Base-by-base conservation (phyloP, 2,113 vertebrate species). In the Chamaetylas fuelleborni region DNA sequence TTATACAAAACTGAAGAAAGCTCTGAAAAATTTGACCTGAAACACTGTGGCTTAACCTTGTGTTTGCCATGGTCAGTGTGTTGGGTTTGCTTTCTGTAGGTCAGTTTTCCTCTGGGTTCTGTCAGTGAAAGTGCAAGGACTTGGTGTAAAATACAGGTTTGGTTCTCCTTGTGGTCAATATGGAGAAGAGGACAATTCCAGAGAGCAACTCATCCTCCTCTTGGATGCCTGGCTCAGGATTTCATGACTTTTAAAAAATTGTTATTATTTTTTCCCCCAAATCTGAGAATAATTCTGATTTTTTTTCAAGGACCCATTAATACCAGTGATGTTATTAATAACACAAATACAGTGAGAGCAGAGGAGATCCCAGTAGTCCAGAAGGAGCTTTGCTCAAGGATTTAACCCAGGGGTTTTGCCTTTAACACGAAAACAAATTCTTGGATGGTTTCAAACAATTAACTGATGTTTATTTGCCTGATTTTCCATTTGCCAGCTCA, bases 351-450 rank as follows among this genome's bases (percentile, higher is more conserved):
- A 36, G 15, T 26, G 45, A 45, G 19, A 94, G 20, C 15, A 79
- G 19, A 70, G 33, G 23, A 28, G 9, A 36, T 71, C 47, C 28
- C 51, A 77, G 5, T 10, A 54, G 38, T 13, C 13, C 23, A 62
- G 64, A 34, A 70, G 34, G 64, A 81, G 4, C 14, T 23, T 90
- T 67, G 12, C 50, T 69, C 19, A 54, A 47, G n/a, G 64, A 28
- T 51, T 22, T 60, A 71, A 81, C 6, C 4, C 22, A 18, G 11
- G 4, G 9, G 13, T 56, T 84, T 79, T 64, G 17, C 11, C 72
- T 69, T 8, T 19, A 69, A 45, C 0, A 1, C 0, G 3, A 56
- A 61, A 65, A 2, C 6, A 67, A 12, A 5, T 48, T 81, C 6
- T 74, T 60, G 78, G 4, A 14, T 53, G 22, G 6, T 71, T 86